A percentile compares a stretch with the other conserved stretches of the same genome.
These are phyloP conservation scores for Helobdella robusta DNA, from an alignment of 2,888 invertebrate genomes.

Conservation along the genomic window DNA sequence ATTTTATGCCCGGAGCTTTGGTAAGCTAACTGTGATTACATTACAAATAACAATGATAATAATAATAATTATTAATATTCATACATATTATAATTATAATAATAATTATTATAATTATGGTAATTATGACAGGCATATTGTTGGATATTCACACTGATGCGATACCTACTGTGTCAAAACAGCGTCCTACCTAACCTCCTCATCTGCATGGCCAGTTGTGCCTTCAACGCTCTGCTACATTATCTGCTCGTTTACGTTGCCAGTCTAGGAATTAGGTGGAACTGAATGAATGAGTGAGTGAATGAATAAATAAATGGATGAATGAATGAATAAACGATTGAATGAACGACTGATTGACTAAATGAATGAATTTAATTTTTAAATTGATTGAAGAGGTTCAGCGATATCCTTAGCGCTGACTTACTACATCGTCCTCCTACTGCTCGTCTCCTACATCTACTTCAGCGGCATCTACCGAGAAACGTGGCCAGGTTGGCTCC, in stretches of 20 bases:
- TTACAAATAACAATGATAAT: no score
- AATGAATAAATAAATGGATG: neutral
- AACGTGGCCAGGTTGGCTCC: constrained; percentile 36
- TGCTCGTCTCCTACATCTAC: constrained; percentile 35
- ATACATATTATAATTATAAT: neutral
- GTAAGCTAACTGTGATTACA: no score
- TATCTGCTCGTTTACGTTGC: constrained; percentile 34
- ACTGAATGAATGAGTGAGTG: no score
- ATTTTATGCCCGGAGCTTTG: constrained; percentile 35
- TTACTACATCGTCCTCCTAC: constrained; percentile 35
- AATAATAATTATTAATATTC: constrained; percentile 2
- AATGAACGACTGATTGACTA: no score
- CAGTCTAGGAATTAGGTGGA: constrained; percentile 34
- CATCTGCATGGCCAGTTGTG: constrained; percentile 35
- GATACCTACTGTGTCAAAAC: constrained; percentile 37
- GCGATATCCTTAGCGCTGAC: constrained; percentile 35
- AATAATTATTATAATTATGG: neutral
- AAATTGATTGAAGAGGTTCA: constrained; percentile 34
- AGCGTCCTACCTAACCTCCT: constrained; percentile 35
- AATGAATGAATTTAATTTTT: neutral
- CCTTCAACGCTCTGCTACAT: constrained; percentile 34
- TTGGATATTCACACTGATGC: constrained; percentile 37
- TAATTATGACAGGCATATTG: constrained; percentile 34
- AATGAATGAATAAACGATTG: neutral
- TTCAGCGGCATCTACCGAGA: constrained; percentile 35